Conservation (phyloP, 2,888 invertebrate genomes). For the Volucella inanis region DNA sequence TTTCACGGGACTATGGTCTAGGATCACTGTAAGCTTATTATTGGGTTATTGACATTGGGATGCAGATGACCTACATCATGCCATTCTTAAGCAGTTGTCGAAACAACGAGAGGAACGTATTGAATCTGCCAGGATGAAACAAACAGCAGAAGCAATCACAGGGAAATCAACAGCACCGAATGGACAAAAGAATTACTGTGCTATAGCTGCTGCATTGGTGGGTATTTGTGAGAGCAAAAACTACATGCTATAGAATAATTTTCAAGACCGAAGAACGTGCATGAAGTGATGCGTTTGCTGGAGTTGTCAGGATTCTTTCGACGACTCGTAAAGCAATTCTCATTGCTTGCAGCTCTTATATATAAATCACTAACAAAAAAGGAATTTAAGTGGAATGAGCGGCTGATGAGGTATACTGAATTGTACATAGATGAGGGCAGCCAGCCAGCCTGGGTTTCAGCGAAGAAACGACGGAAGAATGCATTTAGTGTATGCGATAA, state of each 20-base stretch:
- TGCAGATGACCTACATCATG: background rate
- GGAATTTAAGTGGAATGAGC: slow-evolving; percentile 5
- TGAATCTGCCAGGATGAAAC: too few species aligned
- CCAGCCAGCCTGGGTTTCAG: background rate
- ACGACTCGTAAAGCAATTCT: too few species aligned
- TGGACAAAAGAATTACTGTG: slow-evolving; percentile 1
- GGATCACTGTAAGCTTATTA: too few species aligned
- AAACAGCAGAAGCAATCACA: too few species aligned
- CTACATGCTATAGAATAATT: background rate
- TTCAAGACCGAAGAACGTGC: background rate
- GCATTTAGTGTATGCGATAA: slow-evolving; percentile 11
- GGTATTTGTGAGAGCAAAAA: background rate
- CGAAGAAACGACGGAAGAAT: background rate
- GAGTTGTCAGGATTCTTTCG: background rate
- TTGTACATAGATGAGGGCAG: slow-evolving; percentile 25
- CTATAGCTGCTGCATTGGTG: background rate
- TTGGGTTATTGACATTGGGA: background rate
- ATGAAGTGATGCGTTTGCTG: slow-evolving; percentile 11
- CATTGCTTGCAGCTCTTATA: background rate
- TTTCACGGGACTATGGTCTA: background rate
- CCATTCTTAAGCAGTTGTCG: slow-evolving; percentile 9
- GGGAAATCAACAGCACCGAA: background rate
- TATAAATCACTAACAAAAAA: background rate
- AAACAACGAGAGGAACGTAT: background rate
- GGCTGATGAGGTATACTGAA: slow-evolving; percentile 6